Conservation (phyloP, 2,113 vertebrate genomes). For the Forbesichthys papilliferus region DNA sequence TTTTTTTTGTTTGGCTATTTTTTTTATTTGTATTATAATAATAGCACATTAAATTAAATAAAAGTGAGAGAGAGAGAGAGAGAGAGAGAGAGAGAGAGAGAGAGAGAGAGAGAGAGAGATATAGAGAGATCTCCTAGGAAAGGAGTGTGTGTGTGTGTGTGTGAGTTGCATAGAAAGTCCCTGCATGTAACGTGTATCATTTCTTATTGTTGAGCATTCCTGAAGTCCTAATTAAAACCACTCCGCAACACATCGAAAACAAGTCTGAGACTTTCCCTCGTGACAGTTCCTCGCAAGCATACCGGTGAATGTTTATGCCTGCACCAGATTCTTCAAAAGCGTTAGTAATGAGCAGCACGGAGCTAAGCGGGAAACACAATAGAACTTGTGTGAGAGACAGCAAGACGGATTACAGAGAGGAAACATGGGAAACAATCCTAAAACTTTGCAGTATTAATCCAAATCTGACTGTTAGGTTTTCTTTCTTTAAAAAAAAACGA, state of each 20-base stretch:
- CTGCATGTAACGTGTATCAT: too few species aligned
- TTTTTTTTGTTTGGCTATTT: too few species aligned
- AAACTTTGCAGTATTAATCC: constrained; percentile 47
- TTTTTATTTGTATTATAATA: too few species aligned
- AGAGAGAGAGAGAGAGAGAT: too few species aligned
- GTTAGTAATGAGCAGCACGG: constrained; percentile 37
- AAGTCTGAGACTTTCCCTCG: too few species aligned
- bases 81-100: constrained; percentile 6
- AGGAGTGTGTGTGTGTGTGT: background rate
- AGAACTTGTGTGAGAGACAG: constrained; percentile 39
- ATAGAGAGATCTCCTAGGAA: background rate
- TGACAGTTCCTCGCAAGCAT: too few species aligned
- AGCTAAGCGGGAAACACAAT: constrained; percentile 42
- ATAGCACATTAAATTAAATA: too few species aligned
- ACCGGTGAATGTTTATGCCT: background rate
- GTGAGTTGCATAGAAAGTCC: background rate
- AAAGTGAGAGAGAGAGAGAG: background rate
- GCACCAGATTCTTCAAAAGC: constrained; percentile 55
- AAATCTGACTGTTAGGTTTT: constrained; percentile 40
- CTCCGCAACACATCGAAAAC: too few species aligned
- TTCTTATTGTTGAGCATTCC: constrained; percentile 16
- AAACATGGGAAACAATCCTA: constrained; percentile 29
- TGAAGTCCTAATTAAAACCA: too few species aligned
- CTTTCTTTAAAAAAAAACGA: constrained; percentile 2
- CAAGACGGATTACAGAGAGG: constrained; percentile 37